Evolutionary conservation across 2,797 vertebrate species (phyloP).

Genomic region (Rousettus madagascariensis): DNA sequence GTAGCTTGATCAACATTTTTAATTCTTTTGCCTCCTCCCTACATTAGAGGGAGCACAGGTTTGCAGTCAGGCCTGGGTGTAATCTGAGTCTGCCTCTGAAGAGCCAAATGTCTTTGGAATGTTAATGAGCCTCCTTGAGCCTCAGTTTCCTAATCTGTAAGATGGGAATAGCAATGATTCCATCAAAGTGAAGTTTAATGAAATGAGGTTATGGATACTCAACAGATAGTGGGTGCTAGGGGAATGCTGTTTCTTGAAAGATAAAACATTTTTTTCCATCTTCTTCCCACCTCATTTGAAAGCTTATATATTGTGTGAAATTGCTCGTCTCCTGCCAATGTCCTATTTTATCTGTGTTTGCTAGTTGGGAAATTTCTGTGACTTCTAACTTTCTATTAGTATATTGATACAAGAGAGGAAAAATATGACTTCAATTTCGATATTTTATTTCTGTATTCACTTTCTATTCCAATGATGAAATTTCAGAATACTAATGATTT

Average conservation of each 20-base stretch:
- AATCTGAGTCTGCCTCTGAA: neutral
- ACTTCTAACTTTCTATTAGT: conserved; percentile 21
- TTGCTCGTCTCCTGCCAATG: neutral
- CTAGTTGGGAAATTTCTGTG: conserved; percentile 31
- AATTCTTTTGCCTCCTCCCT: too few relatives aligned
- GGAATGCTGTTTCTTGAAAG: neutral
- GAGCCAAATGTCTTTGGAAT: neutral
- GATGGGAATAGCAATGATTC: neutral
- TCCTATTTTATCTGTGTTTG: neutral
- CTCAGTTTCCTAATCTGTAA: neutral
- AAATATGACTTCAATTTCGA: conserved; percentile 4
- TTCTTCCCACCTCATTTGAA: neutral
- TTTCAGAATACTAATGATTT: neutral
- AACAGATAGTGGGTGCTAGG: neutral
- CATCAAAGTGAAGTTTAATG: neutral
- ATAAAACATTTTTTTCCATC: neutral
- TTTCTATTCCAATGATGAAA: neutral
- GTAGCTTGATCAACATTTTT: too few relatives aligned
- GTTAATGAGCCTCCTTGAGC: neutral
- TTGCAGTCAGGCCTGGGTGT: neutral
- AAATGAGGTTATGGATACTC: neutral
- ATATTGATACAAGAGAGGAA: neutral
- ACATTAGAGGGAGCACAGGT: too few relatives aligned
- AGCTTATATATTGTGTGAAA: neutral
- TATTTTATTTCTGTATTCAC: conserved; percentile 11